Percentiles rank a stretch among this genome's conserved stretches.
phyloP scores from a whole-genome alignment of 2,113 vertebrate genomes.

The Xyliphius kryptos region DNA sequence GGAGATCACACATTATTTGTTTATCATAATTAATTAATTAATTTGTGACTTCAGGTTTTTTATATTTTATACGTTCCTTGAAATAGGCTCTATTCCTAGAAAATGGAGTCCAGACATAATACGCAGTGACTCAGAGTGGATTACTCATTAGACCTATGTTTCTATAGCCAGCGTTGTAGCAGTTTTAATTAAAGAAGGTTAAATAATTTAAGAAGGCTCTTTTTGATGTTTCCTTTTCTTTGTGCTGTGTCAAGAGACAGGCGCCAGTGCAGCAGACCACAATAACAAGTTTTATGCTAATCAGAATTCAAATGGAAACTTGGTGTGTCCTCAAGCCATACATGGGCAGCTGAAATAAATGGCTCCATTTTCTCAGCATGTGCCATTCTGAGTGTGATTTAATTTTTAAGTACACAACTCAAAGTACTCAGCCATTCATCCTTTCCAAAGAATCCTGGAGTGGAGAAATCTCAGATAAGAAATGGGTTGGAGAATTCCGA shows the following conservation, averaged over 20 bases:
- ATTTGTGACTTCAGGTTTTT: conserved; percentile 18
- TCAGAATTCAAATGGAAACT: conserved; percentile 62
- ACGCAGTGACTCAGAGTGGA: too few relatives aligned
- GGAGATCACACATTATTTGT: conserved; percentile 25
- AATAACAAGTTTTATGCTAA: conserved; percentile 64
- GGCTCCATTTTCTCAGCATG: conserved; percentile 63
- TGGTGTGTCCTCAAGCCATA: conserved; percentile 52
- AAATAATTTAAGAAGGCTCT: background rate
- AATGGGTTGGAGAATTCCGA: background rate
- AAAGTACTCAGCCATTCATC: conserved; percentile 46
- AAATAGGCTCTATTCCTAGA: too few relatives aligned
- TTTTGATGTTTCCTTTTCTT: conserved; percentile 2
- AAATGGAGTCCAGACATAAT: too few relatives aligned
- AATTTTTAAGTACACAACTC: conserved; percentile 61
- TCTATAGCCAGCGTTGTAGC: background rate
- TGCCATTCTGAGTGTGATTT: conserved; percentile 47
- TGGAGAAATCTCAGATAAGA: conserved; percentile 20
- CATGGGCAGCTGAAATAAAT: conserved; percentile 53
- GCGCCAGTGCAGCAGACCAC: conserved; percentile 48
- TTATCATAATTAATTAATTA: conserved; percentile 36
- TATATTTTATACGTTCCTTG: background rate
- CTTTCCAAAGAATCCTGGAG: conserved; percentile 40
- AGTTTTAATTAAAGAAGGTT: background rate
- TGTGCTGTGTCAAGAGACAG: conserved; percentile 6
- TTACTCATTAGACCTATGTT: background rate